Conservation (phyloP, 92 coral and sea anemone genomes). For the Phenganax marumi region DNA sequence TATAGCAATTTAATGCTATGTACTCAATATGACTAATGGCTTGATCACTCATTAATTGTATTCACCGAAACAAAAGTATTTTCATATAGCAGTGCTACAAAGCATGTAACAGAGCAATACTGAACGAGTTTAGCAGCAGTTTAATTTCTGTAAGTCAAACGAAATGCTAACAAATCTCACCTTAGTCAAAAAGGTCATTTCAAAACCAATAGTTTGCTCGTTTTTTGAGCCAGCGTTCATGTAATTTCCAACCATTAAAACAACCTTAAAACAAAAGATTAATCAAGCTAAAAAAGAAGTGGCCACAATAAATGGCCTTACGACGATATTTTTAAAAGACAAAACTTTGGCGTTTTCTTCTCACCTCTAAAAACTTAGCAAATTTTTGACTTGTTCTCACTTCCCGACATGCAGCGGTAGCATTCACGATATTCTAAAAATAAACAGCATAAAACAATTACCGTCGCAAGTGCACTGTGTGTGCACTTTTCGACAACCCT, state of each 20-base stretch:
- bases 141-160: background rate
- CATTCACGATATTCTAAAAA: constrained; percentile 89
- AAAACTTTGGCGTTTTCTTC: background rate
- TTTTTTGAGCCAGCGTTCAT: constrained; percentile 97
- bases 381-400: constrained; percentile 88
- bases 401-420: constrained; percentile 98
- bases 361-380: constrained; percentile 82
- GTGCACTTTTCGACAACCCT: background rate
- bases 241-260: constrained; percentile 90
- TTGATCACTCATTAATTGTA: too few species aligned
- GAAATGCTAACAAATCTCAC: constrained; percentile 37
- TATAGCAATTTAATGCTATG: background rate
- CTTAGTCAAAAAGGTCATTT: constrained; percentile 92
- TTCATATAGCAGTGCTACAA: too few species aligned
- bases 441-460: background rate
- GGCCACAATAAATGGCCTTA: background rate
- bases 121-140: too few species aligned
- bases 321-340: background rate
- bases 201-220: constrained; percentile 95
- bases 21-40: background rate
- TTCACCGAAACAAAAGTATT: too few species aligned
- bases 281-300: background rate
- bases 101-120: too few species aligned
- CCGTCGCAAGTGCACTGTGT: too few species aligned
- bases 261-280: constrained; percentile 54